Evolutionary conservation across 2,797 vertebrate genomes (phyloP).

Genomic region (Rhabdophis nuchalis): DNA sequence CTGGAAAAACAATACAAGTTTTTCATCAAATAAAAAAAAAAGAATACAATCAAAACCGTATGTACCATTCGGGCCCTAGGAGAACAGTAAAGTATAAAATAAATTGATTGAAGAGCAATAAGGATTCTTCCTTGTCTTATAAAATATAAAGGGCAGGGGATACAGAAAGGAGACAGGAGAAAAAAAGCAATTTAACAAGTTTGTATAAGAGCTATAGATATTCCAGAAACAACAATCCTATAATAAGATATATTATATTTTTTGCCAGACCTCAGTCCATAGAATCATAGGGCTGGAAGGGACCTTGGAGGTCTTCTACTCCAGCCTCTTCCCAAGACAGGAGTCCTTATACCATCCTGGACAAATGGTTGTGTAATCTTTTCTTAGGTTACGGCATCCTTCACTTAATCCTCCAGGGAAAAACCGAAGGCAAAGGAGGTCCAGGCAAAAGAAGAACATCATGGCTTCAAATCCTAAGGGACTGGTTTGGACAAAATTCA

Average conservation of each 20-base stretch:
- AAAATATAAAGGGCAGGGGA: neutral
- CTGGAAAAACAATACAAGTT: constrained; percentile 3
- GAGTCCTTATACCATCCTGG: neutral
- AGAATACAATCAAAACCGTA: neutral
- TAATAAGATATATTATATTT: too few relatives aligned
- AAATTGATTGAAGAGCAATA: neutral
- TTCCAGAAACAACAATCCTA: neutral
- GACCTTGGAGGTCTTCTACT: neutral
- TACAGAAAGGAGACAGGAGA: neutral
- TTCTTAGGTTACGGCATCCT: too few relatives aligned
- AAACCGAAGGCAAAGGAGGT: too few relatives aligned
- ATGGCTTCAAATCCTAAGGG: too few relatives aligned
- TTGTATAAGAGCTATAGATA: neutral
- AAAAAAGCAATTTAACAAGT: neutral
- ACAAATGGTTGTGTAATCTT: neutral
- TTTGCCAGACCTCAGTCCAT: neutral
- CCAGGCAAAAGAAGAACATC: too few relatives aligned
- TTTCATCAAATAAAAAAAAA: neutral
- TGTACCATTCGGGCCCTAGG: rapidly evolving
- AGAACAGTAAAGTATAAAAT: neutral
- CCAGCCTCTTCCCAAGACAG: neutral
- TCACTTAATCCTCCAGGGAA: too few relatives aligned
- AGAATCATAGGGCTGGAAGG: neutral
- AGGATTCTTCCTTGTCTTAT: neutral
- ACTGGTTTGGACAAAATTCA: too few relatives aligned